Evolutionary conservation across 2,113 vertebrate species (phyloP), one percentile per base, ranked within the genome.

Genomic region (Oceanites oceanicus): DNA sequence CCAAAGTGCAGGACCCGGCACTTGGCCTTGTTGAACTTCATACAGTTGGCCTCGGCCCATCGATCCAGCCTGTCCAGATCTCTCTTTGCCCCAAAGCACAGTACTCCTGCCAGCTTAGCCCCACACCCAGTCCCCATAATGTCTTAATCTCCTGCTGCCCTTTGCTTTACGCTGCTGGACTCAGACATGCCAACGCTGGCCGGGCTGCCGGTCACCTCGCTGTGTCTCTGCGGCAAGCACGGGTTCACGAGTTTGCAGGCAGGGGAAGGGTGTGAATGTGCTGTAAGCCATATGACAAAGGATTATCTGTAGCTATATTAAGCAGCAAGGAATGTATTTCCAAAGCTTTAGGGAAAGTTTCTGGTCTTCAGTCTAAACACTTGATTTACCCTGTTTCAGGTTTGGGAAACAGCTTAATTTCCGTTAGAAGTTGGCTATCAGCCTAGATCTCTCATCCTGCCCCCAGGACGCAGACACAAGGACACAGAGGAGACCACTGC

Each of bases 391-490:
- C 61, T n/a, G 7, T 15, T 66, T 66, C 30, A 36, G 29, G 17
- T 36, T 66, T 78, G 40, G 45, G 38, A 78, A 88, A 52, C 12
- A 66, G 71, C 12, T 45, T 59, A 3, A n/a, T 42, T 78, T 45
- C 34, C n/a, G 59, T 58, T 13, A 61, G 72, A 47, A 66, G n/a
- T 20, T 4, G 0, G 29, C 49, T n/a, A 5, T 25, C 9, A 6
- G 36, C 66, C 5, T 13, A 38, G 18, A 34, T 27, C 49, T 26
- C 47, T 27, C 72, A 49, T 18, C 42, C 49, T 71, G 15, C 25
- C 49, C 2, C 0, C 11, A 29, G 49, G 56, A 50, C 1, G 1
- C 0, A 13, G 65, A 34, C 34, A 21, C 72, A 40, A 3, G 0
- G 4, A 10, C 66, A 25, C 16, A 26, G 40, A 45, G 42, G 7